phyloP scores from a whole-genome alignment of 37 sponge, comb jelly and placozoan genomes.

The Ianthella basta region DNA sequence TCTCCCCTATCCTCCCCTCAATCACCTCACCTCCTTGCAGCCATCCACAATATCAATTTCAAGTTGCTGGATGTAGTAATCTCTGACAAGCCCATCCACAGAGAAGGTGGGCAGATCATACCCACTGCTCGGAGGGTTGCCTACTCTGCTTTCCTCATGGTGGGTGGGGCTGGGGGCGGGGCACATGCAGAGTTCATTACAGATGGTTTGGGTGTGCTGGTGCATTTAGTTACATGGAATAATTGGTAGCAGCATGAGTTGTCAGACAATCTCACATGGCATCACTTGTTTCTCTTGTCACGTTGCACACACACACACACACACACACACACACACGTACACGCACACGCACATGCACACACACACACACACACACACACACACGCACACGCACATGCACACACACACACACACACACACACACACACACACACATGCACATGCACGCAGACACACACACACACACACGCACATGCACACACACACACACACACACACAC shows the following conservation, averaged over 20 bases:
- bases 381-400: no score
- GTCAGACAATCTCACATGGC: no score
- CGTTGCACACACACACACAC: slow-evolving; percentile 24
- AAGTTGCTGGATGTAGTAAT: slow-evolving; percentile 97
- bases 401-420: no score
- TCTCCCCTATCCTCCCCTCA: background rate
- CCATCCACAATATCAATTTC: slow-evolving; percentile 97
- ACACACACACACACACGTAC: slow-evolving; percentile 36
- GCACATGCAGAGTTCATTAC: background rate
- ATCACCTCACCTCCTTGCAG: slow-evolving; percentile 30
- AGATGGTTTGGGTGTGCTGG: background rate
- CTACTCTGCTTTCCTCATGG: slow-evolving; percentile 97
- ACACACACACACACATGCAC: background rate
- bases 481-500: slow-evolving; percentile 34
- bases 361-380: slow-evolving; percentile 6
- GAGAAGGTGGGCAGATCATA: slow-evolving; percentile 99
- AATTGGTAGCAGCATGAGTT: no score
- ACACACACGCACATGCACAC: slow-evolving; percentile 28
- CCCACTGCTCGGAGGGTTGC: slow-evolving; percentile 96
- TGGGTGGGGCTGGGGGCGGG: slow-evolving; percentile 1
- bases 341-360: slow-evolving; percentile 49
- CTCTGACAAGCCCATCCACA: slow-evolving; percentile 84
- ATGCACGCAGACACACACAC: slow-evolving; percentile 3
- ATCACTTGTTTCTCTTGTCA: background rate
- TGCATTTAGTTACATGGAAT: background rate